These are phyloP conservation scores for Amphiura filiformis DNA, from an alignment of 35 echinoderm and acorn worm genomes.

Conservation along the genomic window DNA sequence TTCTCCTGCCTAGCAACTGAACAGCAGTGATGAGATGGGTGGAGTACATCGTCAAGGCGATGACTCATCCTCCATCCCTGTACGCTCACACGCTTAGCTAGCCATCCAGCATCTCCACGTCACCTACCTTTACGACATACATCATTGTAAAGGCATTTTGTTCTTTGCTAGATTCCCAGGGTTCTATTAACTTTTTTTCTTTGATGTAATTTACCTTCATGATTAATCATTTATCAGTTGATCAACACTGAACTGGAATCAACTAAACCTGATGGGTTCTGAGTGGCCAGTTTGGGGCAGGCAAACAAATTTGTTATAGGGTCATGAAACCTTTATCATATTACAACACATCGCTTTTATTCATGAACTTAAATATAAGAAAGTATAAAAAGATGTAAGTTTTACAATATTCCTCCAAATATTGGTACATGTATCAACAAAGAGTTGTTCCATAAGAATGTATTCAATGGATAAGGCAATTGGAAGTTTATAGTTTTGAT, in stretches of 20 bases:
- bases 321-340: too few relatives aligned
- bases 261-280: background rate
- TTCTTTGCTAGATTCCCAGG: background rate
- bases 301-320: too few relatives aligned
- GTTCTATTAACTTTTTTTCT: background rate
- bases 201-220: background rate
- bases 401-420: too few relatives aligned
- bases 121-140: background rate
- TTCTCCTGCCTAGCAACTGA: background rate
- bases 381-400: too few relatives aligned
- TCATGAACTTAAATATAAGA: too few relatives aligned
- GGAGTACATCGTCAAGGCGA: constrained; percentile 6
- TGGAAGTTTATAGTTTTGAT: too few relatives aligned
- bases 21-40: constrained; percentile 2
- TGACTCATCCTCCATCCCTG: background rate
- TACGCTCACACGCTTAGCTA: background rate
- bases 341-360: too few relatives aligned
- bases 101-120: background rate
- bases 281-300: too few relatives aligned
- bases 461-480: too few relatives aligned
- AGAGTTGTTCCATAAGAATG: too few relatives aligned
- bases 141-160: background rate
- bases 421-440: too few relatives aligned
- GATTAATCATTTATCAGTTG: constrained; percentile 3
- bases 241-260: background rate